These are phyloP conservation scores for Temnothorax nylanderi DNA, from an alignment of 1,140 invertebrate species.

Conservation along the genomic window DNA sequence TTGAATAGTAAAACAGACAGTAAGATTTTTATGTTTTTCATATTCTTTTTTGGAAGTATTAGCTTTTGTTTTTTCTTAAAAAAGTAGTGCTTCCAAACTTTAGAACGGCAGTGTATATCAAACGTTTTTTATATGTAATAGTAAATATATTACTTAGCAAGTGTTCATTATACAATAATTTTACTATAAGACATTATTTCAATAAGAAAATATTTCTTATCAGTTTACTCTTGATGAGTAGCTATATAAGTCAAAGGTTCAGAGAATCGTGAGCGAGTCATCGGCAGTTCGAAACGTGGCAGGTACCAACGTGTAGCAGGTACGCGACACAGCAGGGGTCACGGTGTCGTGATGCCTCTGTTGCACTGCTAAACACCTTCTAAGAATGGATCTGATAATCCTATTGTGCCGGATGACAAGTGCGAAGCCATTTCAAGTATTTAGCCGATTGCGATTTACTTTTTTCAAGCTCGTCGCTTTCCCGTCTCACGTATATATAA, in stretches of 20 bases:
- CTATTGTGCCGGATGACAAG: constrained; percentile 75
- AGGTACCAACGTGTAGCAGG: constrained; percentile 59
- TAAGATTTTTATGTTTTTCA: no score
- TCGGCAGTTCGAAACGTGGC: constrained; percentile 61
- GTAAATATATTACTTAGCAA: not conserved
- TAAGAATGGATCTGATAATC: constrained; percentile 78
- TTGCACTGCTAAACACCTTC: constrained; percentile 75
- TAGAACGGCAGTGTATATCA: no score
- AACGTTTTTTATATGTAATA: not conserved
- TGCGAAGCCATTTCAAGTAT: constrained; percentile 77
- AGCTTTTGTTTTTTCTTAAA: no score
- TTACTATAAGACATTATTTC: not conserved
- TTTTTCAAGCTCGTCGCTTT: not conserved
- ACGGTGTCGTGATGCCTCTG: constrained; percentile 73
- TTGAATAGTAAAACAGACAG: no score
- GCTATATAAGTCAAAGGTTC: constrained; percentile 72
- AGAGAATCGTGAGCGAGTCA: constrained; percentile 81
- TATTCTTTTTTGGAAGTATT: no score
- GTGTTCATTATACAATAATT: not conserved
- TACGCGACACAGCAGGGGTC: constrained; percentile 73
- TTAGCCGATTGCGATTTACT: constrained; percentile 43
- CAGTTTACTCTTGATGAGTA: not conserved
- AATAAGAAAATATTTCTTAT: not conserved
- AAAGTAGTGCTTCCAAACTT: no score
- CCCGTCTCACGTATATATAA: not conserved